These are phyloP conservation scores for Xenentodon cancila DNA, from an alignment of 2,797 vertebrate species.

Conservation along the genomic window DNA sequence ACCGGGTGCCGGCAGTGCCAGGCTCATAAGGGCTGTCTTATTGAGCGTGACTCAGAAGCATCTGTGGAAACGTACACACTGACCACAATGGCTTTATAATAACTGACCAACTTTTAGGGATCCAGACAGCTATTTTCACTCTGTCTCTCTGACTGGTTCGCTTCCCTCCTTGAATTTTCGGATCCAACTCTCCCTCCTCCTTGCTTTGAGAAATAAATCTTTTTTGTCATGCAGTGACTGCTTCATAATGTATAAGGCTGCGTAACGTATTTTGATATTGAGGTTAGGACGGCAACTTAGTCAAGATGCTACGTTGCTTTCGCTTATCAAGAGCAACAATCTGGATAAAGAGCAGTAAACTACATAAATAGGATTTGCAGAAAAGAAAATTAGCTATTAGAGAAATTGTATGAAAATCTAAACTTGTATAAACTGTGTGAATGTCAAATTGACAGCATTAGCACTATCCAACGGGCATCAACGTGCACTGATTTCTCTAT, in stretches of 20 bases:
- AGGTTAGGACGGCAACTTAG: no score
- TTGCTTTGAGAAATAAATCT: slow-evolving; percentile 35
- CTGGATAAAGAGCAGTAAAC: no score
- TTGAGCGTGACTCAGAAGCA: slow-evolving; percentile 75
- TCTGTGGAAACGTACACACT: slow-evolving; percentile 71
- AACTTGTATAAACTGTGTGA: no score
- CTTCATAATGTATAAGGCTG: slow-evolving; percentile 34
- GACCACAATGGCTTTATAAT: slow-evolving; percentile 82
- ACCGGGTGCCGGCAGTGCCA: slow-evolving; percentile 53
- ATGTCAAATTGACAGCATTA: no score
- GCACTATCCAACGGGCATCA: no score
- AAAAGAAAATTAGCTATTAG: no score
- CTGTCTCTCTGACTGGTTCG: slow-evolving; percentile 65
- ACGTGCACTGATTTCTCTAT: no score
- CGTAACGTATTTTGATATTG: background rate
- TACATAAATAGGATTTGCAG: no score
- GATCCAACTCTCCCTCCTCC: slow-evolving; percentile 49
- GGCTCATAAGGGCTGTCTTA: slow-evolving; percentile 75
- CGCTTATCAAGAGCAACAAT: no score
- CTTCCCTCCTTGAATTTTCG: slow-evolving; percentile 54
- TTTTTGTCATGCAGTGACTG: slow-evolving; percentile 11
- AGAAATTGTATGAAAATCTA: no score
- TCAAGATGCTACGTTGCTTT: no score
- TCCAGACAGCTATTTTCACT: slow-evolving; percentile 77
- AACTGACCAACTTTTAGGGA: slow-evolving; percentile 72